Evolutionary conservation across 2,888 invertebrate genomes (phyloP), one percentile per base, ranked within the genome.

Genomic region (Tachina grossa): DNA sequence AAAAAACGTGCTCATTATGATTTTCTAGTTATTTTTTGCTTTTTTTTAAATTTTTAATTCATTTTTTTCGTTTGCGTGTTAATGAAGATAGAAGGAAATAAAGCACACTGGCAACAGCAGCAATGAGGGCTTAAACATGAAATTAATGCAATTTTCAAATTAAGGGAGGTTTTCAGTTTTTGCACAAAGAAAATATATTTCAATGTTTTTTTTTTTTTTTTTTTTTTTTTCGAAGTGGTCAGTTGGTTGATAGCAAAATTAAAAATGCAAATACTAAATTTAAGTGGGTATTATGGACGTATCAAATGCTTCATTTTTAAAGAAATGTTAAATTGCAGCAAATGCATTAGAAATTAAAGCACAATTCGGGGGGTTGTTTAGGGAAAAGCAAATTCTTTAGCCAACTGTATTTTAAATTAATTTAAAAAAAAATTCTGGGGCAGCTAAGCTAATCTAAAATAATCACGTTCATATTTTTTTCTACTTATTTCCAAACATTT

Each of bases 1-100:
- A 85, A 85, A 31, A 85, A 83, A 85, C 85, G 85, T 85, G 85
- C 85, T 85, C 85, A 85, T 85, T 85, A 85, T 85, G 82, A 83
- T 43, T 85, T 85, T 85, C 68, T 80, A 81, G 68, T 61, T 61
- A 66, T 61, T 77, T 43, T 63, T 72, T 65, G 53, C 19, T 19
- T 71, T 53, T 45, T 78, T 65, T 78, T 65, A 31, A 55, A 47
- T 72, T 71, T 71, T 31, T 43, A 4, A 1, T 13, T 31, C 11
- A 51, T 63, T 79, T 76, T 78, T 66, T 69, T 79, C 31, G 5
- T 31, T 31, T 41, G 19, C 65, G 71, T 61, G 83, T 55, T 85
- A 83, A 83, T 85, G 85, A 85, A 83, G 82, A 75, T 79, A 83
- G 85, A 85, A 85, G 79, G 85, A 85, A 85, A 78, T 77, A 77